Evolutionary conservation across 2,888 invertebrate species (phyloP).

Genomic region (Apodemia duryi): DNA sequence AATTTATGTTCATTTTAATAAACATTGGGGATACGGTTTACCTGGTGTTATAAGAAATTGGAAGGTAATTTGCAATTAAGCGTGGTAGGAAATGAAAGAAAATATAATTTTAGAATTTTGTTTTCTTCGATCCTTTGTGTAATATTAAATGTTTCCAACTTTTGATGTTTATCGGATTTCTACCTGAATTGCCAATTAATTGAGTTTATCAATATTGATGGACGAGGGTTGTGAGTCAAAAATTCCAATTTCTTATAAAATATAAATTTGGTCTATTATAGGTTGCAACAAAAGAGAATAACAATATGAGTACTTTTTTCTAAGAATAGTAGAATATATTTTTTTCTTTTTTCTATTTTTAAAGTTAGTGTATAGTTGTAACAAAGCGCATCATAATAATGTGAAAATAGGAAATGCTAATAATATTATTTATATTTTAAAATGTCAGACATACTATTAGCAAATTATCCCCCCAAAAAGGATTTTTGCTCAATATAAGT

Average conservation of each 20-base stretch:
- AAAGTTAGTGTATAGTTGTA: no score
- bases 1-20: constrained; percentile 3
- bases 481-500: no score
- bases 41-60: constrained; percentile 3
- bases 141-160: neutral
- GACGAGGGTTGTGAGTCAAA: neutral
- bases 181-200: neutral
- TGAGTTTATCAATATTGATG: neutral
- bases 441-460: no score
- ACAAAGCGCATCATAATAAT: no score
- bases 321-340: no score
- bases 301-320: no score
- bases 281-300: neutral
- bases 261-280: neutral
- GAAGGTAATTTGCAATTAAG: neutral
- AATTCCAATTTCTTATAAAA: neutral
- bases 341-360: no score
- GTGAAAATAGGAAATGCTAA: no score
- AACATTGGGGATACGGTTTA: constrained; percentile 5
- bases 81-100: neutral
- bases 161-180: neutral
- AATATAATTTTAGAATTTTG: no score
- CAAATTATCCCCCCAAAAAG: no score
- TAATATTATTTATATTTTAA: no score
- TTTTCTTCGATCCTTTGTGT: no score